Base-by-base conservation (phyloP, 2,888 invertebrate genomes). In the Sericinus montela region DNA sequence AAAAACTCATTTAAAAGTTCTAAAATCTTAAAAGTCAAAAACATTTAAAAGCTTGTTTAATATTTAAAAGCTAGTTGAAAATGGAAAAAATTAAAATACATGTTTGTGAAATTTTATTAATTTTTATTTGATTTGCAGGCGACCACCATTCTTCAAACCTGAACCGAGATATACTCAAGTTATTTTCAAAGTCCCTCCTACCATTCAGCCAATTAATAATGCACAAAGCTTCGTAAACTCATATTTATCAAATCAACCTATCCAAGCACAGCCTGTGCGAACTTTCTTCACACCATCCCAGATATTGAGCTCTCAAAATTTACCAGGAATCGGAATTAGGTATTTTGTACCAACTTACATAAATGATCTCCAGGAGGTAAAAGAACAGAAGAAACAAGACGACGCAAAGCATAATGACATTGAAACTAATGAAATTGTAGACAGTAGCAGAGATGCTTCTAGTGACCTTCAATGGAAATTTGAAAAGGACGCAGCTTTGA, bases 201-300 rank as follows among this genome's bases (percentile, higher is more conserved):
- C 69, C 1, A 69, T 67, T 5, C 59, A 58, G 38, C 70, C 77
- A 8, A 61, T 72, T 3, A 87, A 65, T 67, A 85, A 72, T 46
- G 88, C 80, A 0, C 83, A 86, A 61, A 72, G 75, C 3, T 87
- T 89, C 55, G 87, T 80, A 57, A 86, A 80, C 65, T 69, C 81
- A 0, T 89, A 89, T 60, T 59, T 70, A 30, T 83, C 84, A 1
- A 63, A 52, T 25, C 68, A 68, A 53, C 67, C 74, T 3, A 59
- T 71, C 8, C 65, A 68, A 37, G 71, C 67, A 8, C 54, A 65
- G 47, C 60, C 72, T 2, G 52, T 64, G 0, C 55, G 54, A n/a
- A 62, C 72, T 53, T 78, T 75, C 62, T 74, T 80, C 53, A 75
- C 69, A 5, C 76, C 75, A 48, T 60, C 72, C 0, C 78, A 81